Conservation (phyloP, 1,140 invertebrate genomes). For the Propsilocerus akamusi region DNA sequence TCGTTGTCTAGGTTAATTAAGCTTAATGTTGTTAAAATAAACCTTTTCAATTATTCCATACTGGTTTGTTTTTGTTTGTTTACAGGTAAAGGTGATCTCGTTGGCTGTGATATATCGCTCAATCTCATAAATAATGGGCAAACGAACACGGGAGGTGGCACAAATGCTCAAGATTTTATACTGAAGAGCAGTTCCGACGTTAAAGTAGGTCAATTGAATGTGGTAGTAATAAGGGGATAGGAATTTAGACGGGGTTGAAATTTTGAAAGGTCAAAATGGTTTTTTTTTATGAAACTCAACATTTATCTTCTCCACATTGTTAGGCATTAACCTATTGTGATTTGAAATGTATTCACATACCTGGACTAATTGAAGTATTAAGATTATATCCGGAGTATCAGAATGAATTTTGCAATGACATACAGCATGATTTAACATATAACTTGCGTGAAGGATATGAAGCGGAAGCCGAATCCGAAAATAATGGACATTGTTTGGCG, state of each 20-base stretch:
- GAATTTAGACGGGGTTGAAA: no score
- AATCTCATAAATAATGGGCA: slow-evolving; percentile 44
- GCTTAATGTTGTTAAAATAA: background rate
- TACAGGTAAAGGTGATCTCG: slow-evolving; percentile 85
- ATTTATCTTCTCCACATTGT: slow-evolving; percentile 10
- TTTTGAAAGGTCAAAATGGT: no score
- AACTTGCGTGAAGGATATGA: slow-evolving; percentile 88
- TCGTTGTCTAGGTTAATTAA: background rate
- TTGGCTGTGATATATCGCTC: slow-evolving; percentile 82
- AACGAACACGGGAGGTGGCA: slow-evolving; percentile 27
- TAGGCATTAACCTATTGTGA: slow-evolving; percentile 86
- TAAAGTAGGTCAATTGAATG: slow-evolving; percentile 30
- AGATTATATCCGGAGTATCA: slow-evolving; percentile 86
- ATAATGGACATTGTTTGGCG: slow-evolving; percentile 60
- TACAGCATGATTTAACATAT: slow-evolving; percentile 88
- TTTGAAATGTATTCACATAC: slow-evolving; percentile 83
- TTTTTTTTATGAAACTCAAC: background rate
- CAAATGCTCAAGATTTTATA: slow-evolving; percentile 49
- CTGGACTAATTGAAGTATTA: slow-evolving; percentile 75
- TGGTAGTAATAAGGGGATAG: background rate
- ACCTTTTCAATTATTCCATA: no score
- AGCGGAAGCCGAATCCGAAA: slow-evolving; percentile 64
- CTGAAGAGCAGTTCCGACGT: slow-evolving; percentile 89
- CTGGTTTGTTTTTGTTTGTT: slow-evolving; percentile 9
- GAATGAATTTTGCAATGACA: slow-evolving; percentile 80